These are phyloP conservation scores for Anguilla megastoma DNA, from an alignment of 2,797 vertebrate species.

Conservation along the genomic window DNA sequence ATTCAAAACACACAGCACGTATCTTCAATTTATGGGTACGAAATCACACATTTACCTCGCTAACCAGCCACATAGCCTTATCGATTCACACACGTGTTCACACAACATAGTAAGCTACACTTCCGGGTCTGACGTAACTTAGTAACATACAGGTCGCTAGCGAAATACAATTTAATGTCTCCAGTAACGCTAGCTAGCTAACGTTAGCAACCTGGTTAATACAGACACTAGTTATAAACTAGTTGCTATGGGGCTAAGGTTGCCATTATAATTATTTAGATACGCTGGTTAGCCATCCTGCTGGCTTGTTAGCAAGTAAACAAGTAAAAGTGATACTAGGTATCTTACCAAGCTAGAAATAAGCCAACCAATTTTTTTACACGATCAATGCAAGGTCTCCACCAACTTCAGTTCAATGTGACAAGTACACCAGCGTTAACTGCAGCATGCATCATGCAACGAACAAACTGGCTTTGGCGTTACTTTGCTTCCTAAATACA, in stretches of 20 bases:
- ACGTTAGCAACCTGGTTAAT: background rate
- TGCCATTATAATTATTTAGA: too few species aligned
- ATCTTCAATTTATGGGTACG: background rate
- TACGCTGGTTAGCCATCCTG: too few species aligned
- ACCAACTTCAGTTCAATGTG: background rate
- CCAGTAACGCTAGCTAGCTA: background rate
- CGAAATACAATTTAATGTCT: background rate
- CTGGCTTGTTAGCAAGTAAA: too few species aligned
- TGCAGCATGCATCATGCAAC: background rate
- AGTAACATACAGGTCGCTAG: background rate
- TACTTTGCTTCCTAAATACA: background rate
- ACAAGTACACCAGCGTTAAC: background rate
- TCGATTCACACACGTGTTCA: slow-evolving; percentile 50
- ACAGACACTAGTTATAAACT: background rate
- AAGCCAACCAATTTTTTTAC: background rate
- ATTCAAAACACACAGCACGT: background rate
- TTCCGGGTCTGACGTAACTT: slow-evolving; percentile 54
- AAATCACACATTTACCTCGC: background rate
- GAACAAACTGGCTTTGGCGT: background rate
- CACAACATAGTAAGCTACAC: slow-evolving; percentile 41
- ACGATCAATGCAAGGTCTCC: background rate
- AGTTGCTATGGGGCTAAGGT: background rate
- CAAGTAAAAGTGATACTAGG: too few species aligned
- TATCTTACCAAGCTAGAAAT: background rate
- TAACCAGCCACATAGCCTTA: background rate